Conservation (phyloP, 1,140 invertebrate genomes). For the Bombus superbus region DNA sequence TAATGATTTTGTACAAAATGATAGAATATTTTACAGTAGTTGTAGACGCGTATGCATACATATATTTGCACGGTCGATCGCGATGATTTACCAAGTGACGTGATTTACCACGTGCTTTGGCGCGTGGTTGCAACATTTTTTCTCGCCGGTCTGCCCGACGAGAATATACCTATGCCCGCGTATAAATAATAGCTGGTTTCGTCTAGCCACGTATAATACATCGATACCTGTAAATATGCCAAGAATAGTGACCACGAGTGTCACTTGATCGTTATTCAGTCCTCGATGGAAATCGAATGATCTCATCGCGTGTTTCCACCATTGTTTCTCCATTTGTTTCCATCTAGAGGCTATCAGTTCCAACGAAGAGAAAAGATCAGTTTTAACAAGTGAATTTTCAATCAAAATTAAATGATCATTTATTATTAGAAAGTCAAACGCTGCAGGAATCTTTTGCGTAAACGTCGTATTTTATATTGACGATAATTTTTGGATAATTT, state of each 20-base stretch:
- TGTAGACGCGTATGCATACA: background rate
- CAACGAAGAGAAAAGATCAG: background rate
- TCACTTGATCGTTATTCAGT: conserved; percentile 67
- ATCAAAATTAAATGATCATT: background rate
- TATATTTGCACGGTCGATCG: background rate
- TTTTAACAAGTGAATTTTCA: background rate
- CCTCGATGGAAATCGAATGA: conserved; percentile 41
- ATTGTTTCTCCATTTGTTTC: background rate
- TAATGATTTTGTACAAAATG: background rate
- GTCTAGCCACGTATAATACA: conserved; percentile 25
- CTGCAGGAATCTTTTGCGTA: background rate
- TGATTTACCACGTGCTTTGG: conserved; percentile 57
- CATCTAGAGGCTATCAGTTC: background rate
- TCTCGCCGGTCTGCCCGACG: conserved; percentile 30
- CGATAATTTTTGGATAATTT: background rate
- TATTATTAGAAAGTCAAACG: background rate
- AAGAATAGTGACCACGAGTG: conserved; percentile 67
- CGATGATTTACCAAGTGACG: conserved; percentile 18
- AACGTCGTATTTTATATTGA: background rate
- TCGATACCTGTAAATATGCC: conserved; percentile 55
- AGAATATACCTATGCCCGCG: conserved; percentile 38
- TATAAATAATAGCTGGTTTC: conserved; percentile 39
- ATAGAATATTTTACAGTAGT: conserved; percentile 15
- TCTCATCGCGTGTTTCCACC: background rate
- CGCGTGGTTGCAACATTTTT: conserved; percentile 54